Base-by-base conservation (phyloP, 2,797 vertebrate genomes). In the Apogon hyalosoma region DNA sequence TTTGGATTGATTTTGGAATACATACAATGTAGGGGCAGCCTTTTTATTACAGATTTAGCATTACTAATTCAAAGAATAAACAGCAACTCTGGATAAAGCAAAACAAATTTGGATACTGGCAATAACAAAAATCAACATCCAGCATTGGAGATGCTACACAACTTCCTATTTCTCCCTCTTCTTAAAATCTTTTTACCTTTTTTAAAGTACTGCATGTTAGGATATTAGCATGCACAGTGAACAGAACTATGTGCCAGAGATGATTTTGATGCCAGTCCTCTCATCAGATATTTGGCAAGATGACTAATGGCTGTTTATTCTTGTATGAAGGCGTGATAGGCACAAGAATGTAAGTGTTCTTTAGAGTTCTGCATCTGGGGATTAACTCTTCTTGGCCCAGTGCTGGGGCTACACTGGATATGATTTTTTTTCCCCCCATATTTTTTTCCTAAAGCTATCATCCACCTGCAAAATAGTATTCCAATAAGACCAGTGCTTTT, bases 391-490 rank as follows among this genome's bases (percentile, higher is more conserved):
- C 68, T 72, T 39, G 56, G 70, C 61, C 63, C 52, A 2, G 11
- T 9, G 62, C 8, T 60, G 63, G 28, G 68, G 76, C 67, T 66
- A 49, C 59, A 28, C 54, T 64, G 69, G 38, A 48, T 49, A 43
- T 38, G 28, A 6, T 64, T 57, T 36, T n/a, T 39, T 19, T 14
- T 4, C 7, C 31, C 7, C 36, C 11, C 11, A 14, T 31, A n/a
- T 59, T 50, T 45, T 10, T 12, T 2, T 4, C 3, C 54, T 24
- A 3, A 55, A 74, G 58, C 57, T 53, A 50, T 69, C 59, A 72
- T 75, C 57, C 68, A 86, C 73, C 76, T 79, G 76, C 72, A 77
- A 64, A 73, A 64, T 38, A 61, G 33, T 62, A 21, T 75, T 76
- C 69, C 80, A 75, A 73, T 63, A 38, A 63, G 57, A 64, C 81